Base-by-base conservation (phyloP, 2,797 vertebrate species). In the Champsocephalus gunnari region DNA sequence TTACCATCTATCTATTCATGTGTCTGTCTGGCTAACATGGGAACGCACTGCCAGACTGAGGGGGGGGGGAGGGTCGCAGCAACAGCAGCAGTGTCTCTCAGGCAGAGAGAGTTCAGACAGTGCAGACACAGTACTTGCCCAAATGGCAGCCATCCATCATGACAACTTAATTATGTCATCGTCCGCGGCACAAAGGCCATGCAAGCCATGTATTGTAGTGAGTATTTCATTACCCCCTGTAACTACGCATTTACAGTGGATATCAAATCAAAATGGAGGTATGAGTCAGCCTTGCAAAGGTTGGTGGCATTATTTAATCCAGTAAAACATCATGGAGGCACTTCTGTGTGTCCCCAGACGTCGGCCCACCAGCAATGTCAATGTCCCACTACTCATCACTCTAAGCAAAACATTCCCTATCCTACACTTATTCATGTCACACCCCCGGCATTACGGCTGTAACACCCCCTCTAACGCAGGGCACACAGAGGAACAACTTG, bases 121-220 rank as follows among this genome's bases (percentile, higher is more conserved):
- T 45, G 43, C 75, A 80, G 71, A 83, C 53, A 71, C 78, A 70
- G 68, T 72, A 45, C 73, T 76, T 81, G 55, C 64, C 68, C 69
- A 79, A 83, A 88, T 79, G 84, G 71, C 72, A 77, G 60, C 75
- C 66, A 86, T 91, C 83, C 68, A 82, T 92, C 90, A 89, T 3
- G 19, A 19, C 71, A 87, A 79, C 85, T 87, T 83, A 79, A 90
- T 87, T 77, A 82, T 75, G 74, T 75, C 80, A 78, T 63, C 73
- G 2, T 65, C 49, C 68, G 55, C 0, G 2, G 67, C 64, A 34
- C 78, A 76, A 58, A 79, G 75, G 66, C 57, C 62, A 65, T 28
- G 16, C 16, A 19, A 70, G 51, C 59, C 66, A 79, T 63, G 72
- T 49, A 65, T 48, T 59, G 70, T 53, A 65, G 53, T 59, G 70